These are phyloP conservation scores for Tolmerus cingulatus DNA, from an alignment of 2,888 invertebrate species.

Conservation along the genomic window DNA sequence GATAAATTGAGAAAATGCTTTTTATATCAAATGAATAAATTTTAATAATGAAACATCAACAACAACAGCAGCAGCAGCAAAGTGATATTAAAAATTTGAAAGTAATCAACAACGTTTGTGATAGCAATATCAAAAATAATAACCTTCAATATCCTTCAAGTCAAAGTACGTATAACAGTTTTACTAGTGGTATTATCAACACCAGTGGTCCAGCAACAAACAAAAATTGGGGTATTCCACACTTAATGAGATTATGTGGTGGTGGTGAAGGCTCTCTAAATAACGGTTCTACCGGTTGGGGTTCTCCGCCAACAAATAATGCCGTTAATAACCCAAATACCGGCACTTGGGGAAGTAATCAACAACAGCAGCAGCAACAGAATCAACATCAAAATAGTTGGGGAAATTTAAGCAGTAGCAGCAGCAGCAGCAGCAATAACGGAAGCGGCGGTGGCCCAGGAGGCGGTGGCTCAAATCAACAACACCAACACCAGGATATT, in stretches of 20 bases:
- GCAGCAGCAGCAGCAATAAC: background rate
- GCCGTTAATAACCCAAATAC: constrained; percentile 56
- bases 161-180: constrained; percentile 1
- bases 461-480: background rate
- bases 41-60: constrained; percentile 43
- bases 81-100: constrained; percentile 39
- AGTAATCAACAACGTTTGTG: constrained; percentile 41
- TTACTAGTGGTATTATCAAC: background rate
- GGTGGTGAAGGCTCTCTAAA: constrained; percentile 70
- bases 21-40: constrained; percentile 36
- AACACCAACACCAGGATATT: constrained; percentile 42
- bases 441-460: constrained; percentile 17
- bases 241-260: constrained; percentile 69
- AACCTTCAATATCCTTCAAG: background rate
- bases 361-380: constrained; percentile 51
- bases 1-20: constrained; percentile 10
- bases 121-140: constrained; percentile 43
- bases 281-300: constrained; percentile 27
- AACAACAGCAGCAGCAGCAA: constrained; percentile 33
- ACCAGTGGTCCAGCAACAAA: background rate
- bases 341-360: constrained; percentile 66
- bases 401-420: constrained; percentile 25
- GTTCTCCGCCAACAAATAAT: constrained; percentile 56
- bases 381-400: constrained; percentile 32
- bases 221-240: constrained; percentile 41